Percentiles rank a stretch among this genome's conserved stretches.
Evolutionary conservation across 2,113 vertebrate species (phyloP).

Genomic region (Lates calcarifer): DNA sequence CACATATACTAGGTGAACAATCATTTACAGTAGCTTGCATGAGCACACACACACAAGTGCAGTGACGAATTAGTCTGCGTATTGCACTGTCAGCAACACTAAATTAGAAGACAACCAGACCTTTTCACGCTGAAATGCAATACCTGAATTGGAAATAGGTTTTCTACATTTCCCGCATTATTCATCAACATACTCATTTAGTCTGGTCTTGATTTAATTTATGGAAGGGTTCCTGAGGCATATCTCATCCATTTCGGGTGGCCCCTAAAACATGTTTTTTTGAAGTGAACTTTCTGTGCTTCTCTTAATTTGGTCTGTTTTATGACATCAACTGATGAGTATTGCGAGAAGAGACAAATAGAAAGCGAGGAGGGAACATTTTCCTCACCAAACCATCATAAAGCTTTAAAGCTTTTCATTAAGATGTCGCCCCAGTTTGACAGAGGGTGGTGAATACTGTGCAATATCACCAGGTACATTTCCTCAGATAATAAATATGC

Average conservation of each 20-base stretch:
- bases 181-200: slow-evolving; percentile 53
- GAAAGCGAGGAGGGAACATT: background rate
- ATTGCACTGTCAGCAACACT: slow-evolving; percentile 46
- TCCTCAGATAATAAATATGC: background rate
- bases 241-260: background rate
- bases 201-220: slow-evolving; percentile 46
- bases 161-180: slow-evolving; percentile 37
- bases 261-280: background rate
- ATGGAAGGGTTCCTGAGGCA: slow-evolving; percentile 31
- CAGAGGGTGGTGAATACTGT: slow-evolving; percentile 14
- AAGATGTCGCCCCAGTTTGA: background rate
- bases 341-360: background rate
- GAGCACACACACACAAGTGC: background rate
- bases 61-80: slow-evolving; percentile 32
- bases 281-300: background rate
- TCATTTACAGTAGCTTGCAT: slow-evolving; percentile 14
- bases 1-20: background rate
- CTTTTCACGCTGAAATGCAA: slow-evolving; percentile 47
- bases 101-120: slow-evolving; percentile 44
- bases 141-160: slow-evolving; percentile 46
- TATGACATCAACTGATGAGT: slow-evolving; percentile 12
- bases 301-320: slow-evolving; percentile 20
- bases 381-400: background rate
- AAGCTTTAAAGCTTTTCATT: slow-evolving; percentile 22
- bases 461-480: background rate